Evolutionary conservation across 1,140 invertebrate genomes (phyloP), one percentile per base, ranked within the genome.

Genomic region (Diachasmimorpha longicaudata): DNA sequence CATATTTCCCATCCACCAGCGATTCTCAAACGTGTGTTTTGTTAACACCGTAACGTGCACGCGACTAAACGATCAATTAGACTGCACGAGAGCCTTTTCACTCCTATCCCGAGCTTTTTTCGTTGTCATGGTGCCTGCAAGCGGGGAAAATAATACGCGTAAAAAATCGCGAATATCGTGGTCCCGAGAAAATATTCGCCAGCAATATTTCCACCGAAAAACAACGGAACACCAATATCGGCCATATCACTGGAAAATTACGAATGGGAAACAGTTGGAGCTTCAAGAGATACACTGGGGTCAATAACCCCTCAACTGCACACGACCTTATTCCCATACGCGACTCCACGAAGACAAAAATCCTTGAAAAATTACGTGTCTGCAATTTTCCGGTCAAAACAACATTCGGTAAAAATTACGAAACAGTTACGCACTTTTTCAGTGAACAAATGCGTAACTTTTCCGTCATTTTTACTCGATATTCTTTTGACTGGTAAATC

Each of bases 21-120:
- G 37, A 72, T 70, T 74, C 23, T 46, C 39, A 69, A 75, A 67
- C 58, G 70, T 77, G 76, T 81, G 77, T 80, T 82, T 80, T 79
- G 77, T 79, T 80, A 77, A 79, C 77, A 79, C 74, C 19, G 55
- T 63, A 74, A 52, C 77, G 63, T 67, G 77, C 74, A 76, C 44
- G 63, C 39, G 10, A n/a, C 25, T 82, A 78, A 79, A 79, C 74
- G 74, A 79, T 78, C 77, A 80, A 81, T 79, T 81, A 80, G 58
- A 63, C 58, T 19, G 23, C 58, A 63, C 58, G 58, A 25, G 58
- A 63, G 58, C 8, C 58, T 25, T 63, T 63, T 63, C 23, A 25
- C 21, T n/a, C 21, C 25, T 21, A 10, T 21, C 23, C 10, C 58
- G 6, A 31, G 58, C 10, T 23, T 63, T n/a, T 63, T 25, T 63